A percentile compares a stretch with the other conserved stretches of the same genome.
phyloP scores from a whole-genome alignment of 2,113 vertebrate species.

The Vanacampus margaritifer region DNA sequence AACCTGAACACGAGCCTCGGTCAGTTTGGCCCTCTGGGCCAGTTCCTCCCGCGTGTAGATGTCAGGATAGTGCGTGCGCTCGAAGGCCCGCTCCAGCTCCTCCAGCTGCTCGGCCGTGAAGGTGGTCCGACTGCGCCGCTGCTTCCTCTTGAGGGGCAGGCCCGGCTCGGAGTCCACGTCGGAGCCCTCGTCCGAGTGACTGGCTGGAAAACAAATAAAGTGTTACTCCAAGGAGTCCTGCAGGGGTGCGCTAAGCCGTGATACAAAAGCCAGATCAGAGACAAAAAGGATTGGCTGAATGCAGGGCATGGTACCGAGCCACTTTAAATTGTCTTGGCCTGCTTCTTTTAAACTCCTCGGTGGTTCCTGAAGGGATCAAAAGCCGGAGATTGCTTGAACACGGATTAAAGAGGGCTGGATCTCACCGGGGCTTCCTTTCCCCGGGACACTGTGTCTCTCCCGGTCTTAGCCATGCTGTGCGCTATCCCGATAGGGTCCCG shows the following conservation, averaged over 20 bases:
- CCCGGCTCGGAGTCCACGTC: slow-evolving; percentile 98
- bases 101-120: slow-evolving; percentile 97
- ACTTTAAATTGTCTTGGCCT: slow-evolving; percentile 53
- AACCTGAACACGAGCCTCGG: slow-evolving; percentile 96
- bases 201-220: slow-evolving; percentile 68
- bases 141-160: slow-evolving; percentile 93
- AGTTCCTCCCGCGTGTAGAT: slow-evolving; percentile 98
- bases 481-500: slow-evolving; percentile 40
- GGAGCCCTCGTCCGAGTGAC: slow-evolving; percentile 94
- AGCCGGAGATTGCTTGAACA: slow-evolving; percentile 68
- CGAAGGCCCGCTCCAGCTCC: slow-evolving; percentile 94
- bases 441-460: slow-evolving; percentile 61
- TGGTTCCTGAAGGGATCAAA: slow-evolving; percentile 66
- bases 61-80: slow-evolving; percentile 97
- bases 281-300: slow-evolving; percentile 47
- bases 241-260: slow-evolving; percentile 8
- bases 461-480: slow-evolving; percentile 60
- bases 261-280: slow-evolving; percentile 26
- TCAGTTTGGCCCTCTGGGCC: slow-evolving; percentile 94
- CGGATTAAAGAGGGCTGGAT: slow-evolving; percentile 64
- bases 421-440: slow-evolving; percentile 56
- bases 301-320: slow-evolving; percentile 51
- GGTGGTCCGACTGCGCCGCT: slow-evolving; percentile 93
- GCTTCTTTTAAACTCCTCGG: slow-evolving; percentile 57
- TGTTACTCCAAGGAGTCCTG: not conserved